Conservation (phyloP, 2,113 vertebrate species). For the Oncorhynchus gorbuscha region DNA sequence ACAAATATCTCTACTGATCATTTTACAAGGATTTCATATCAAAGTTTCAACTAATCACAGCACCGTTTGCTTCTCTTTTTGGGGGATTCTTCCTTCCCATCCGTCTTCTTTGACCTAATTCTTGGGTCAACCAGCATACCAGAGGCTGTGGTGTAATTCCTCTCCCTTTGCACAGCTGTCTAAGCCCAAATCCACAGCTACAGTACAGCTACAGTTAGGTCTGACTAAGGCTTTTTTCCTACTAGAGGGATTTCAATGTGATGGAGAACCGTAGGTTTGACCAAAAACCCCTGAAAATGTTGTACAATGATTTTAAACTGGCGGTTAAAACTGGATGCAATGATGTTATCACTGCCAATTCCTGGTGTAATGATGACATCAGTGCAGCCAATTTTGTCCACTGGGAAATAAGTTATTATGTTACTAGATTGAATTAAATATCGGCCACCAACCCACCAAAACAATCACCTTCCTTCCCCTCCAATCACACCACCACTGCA, state of each 20-base stretch:
- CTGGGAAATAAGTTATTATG: not conserved
- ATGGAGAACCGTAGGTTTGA: too few relatives aligned
- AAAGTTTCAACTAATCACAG: not conserved
- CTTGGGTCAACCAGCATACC: constrained; percentile 8
- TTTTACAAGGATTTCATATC: not conserved
- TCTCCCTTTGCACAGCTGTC: not conserved
- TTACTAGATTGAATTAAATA: not conserved
- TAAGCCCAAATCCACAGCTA: not conserved
- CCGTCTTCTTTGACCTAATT: constrained; percentile 29
- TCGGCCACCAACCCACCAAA: not conserved
- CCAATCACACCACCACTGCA: not conserved
- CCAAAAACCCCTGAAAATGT: too few relatives aligned
- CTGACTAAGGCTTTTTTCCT: not conserved
- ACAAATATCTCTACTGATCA: too few relatives aligned
- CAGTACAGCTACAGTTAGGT: too few relatives aligned
- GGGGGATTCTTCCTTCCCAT: not conserved
- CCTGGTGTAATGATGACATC: not conserved
- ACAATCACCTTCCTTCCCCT: not conserved
- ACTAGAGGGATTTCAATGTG: not conserved
- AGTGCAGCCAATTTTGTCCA: not conserved
- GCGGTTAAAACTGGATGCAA: not conserved
- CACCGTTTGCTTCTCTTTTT: not conserved
- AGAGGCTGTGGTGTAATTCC: not conserved
- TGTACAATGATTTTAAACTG: not conserved
- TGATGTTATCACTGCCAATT: not conserved